Percentiles rank a stretch among this genome's conserved stretches.
Conservation (phyloP, 2,888 invertebrate genomes). For the Eremobia ochroleuca region DNA sequence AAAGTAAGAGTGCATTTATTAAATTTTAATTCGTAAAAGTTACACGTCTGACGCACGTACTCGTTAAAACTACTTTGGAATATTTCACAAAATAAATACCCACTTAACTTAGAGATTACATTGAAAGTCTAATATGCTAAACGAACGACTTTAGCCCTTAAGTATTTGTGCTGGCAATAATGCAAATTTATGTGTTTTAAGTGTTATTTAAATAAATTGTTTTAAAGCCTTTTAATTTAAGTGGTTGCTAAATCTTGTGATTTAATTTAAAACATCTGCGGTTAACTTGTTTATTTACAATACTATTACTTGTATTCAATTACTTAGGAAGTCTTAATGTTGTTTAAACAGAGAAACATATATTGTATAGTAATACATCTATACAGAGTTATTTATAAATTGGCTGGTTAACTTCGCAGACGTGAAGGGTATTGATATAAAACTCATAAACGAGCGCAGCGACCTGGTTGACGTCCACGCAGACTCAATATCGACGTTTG, state of each 20-base stretch:
- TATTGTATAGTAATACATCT: background rate
- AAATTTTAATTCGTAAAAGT: constrained; percentile 6
- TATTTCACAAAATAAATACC: constrained; percentile 44
- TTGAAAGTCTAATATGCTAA: constrained; percentile 62
- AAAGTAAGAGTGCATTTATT: background rate
- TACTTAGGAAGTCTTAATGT: background rate
- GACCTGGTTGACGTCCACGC: no score
- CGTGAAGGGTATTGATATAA: no score
- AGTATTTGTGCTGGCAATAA: constrained; percentile 60
- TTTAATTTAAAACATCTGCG: constrained; percentile 46
- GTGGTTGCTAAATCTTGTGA: constrained; percentile 45
- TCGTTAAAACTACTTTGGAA: constrained; percentile 11
- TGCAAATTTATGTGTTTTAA: constrained; percentile 61
- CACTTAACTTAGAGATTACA: constrained; percentile 57
- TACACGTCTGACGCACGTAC: background rate
- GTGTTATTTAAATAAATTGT: constrained; percentile 62
- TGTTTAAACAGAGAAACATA: constrained; percentile 1
- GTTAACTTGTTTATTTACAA: constrained; percentile 37
- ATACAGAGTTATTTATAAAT: background rate
- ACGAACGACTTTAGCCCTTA: constrained; percentile 60
- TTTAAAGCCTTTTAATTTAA: constrained; percentile 53
- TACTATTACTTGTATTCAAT: constrained; percentile 8
- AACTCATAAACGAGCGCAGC: no score
- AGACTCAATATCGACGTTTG: no score
- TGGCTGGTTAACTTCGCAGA: background rate